phyloP scores from a whole-genome alignment of 2,888 invertebrate species.

The Melangyna quadrimaculata region DNA sequence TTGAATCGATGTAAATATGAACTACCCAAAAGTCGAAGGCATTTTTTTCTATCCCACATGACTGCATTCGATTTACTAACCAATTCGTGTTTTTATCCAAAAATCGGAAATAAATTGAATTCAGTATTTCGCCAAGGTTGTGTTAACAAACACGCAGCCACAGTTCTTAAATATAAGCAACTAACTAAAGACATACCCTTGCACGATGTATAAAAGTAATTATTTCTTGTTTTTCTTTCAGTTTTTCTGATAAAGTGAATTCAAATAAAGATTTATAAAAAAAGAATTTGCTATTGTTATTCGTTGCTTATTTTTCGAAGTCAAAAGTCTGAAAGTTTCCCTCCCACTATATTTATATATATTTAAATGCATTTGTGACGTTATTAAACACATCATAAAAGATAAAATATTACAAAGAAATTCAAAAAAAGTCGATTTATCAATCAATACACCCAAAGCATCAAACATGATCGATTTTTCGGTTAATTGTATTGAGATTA shows the following conservation, averaged over 20 bases:
- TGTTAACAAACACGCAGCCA: constrained; percentile 26
- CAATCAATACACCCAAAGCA: too few relatives aligned
- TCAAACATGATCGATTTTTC: too few relatives aligned
- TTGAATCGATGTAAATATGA: constrained; percentile 7
- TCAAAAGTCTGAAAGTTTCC: too few relatives aligned
- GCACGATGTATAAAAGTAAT: not conserved
- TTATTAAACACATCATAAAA: too few relatives aligned
- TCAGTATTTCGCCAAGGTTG: constrained; percentile 73
- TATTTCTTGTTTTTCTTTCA: not conserved
- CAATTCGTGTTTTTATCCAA: constrained; percentile 65
- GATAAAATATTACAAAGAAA: too few relatives aligned
- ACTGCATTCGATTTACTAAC: constrained; percentile 78
- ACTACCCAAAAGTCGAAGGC: constrained; percentile 73
- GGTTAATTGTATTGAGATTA: too few relatives aligned
- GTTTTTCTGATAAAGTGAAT: not conserved
- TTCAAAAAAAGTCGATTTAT: too few relatives aligned
- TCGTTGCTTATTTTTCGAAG: too few relatives aligned
- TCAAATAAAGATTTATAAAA: not conserved
- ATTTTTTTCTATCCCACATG: constrained; percentile 72
- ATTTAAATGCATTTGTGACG: too few relatives aligned
- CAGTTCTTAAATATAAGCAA: constrained; percentile 70
- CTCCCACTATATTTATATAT: too few relatives aligned
- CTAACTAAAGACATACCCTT: constrained; percentile 62
- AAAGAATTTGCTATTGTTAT: too few relatives aligned
- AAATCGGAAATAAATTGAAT: constrained; percentile 66